Conservation (phyloP, 2,888 invertebrate genomes). For the Anodontia alba region DNA sequence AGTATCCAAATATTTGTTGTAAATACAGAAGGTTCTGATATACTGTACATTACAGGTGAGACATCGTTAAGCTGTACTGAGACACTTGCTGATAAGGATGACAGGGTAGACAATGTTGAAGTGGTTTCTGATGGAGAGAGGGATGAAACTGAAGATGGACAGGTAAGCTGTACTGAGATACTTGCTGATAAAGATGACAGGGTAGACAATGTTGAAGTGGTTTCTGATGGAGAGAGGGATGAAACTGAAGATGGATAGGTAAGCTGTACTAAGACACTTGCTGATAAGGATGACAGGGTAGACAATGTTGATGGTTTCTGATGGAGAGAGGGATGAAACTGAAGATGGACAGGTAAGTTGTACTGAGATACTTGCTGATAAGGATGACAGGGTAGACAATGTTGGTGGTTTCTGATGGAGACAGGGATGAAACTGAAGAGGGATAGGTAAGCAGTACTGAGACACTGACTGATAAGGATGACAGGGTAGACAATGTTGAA, state of each 20-base stretch:
- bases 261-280: not conserved
- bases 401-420: not conserved
- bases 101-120: not conserved
- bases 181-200: not conserved
- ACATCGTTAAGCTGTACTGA: not conserved
- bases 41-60: not conserved
- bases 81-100: not conserved
- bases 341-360: not conserved
- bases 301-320: not conserved
- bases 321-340: not conserved
- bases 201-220: not conserved
- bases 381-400: not conserved
- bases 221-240: not conserved
- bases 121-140: not conserved
- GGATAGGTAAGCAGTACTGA: no score
- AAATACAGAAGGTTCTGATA: no score
- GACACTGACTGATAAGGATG: no score
- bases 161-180: not conserved
- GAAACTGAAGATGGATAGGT: not conserved
- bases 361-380: not conserved
- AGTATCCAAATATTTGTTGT: no score
- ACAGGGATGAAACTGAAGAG: no score
- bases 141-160: not conserved
- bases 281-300: not conserved
- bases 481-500: no score